A percentile compares a stretch with the other conserved stretches of the same genome.
Conservation (phyloP, 2,888 invertebrate species). For the Zaprionus lineosus region DNA sequence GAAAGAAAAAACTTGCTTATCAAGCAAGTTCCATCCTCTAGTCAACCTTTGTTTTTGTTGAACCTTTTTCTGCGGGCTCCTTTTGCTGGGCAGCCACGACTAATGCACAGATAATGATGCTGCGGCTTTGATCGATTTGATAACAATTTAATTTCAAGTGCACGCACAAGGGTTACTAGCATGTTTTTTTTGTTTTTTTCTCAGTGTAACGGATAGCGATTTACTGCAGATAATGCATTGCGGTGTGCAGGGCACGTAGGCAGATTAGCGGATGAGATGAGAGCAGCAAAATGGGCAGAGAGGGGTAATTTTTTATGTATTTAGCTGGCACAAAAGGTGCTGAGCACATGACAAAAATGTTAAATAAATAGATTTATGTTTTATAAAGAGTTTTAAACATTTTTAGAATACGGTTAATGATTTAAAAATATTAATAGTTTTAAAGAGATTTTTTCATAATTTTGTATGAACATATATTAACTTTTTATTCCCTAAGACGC, state of each 20-base stretch:
- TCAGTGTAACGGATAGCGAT: slow-evolving; percentile 28
- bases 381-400: too few relatives aligned
- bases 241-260: slow-evolving; percentile 68
- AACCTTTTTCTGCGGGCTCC: slow-evolving; percentile 12
- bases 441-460: too few relatives aligned
- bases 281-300: slow-evolving; percentile 8
- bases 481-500: too few relatives aligned
- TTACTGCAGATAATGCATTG: slow-evolving; percentile 50
- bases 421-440: too few relatives aligned
- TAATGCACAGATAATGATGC: slow-evolving; percentile 75
- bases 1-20: slow-evolving; percentile 42
- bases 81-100: slow-evolving; percentile 48
- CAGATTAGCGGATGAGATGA: slow-evolving; percentile 54
- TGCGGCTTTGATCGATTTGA: slow-evolving; percentile 76
- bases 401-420: too few relatives aligned
- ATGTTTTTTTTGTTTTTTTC: not conserved
- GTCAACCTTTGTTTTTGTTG: slow-evolving; percentile 18
- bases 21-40: slow-evolving; percentile 44
- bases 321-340: too few relatives aligned
- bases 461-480: too few relatives aligned
- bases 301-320: not conserved
- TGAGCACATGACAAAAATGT: too few relatives aligned
- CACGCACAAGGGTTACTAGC: slow-evolving; percentile 62
- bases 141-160: slow-evolving; percentile 75
- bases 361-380: too few relatives aligned